Evolutionary conservation across 2,113 vertebrate genomes (phyloP).

Genomic region (Camarhynchus parvulus): DNA sequence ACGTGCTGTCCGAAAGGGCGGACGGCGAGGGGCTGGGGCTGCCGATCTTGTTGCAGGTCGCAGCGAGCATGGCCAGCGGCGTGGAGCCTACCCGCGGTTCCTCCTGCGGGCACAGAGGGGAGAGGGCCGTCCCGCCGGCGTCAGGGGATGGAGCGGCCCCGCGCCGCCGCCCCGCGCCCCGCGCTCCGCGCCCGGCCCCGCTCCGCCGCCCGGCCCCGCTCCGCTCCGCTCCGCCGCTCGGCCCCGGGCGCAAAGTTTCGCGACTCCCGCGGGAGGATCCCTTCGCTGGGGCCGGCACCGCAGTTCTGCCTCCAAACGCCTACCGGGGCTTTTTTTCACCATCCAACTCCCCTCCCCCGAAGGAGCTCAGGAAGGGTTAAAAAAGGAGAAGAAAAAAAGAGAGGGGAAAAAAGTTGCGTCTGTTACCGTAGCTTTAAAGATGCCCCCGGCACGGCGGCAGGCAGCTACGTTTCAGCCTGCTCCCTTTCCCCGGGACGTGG

Average conservation of each 20-base stretch:
- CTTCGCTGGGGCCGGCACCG: background rate
- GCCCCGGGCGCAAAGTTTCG: background rate
- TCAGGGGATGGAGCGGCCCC: constrained; percentile 40
- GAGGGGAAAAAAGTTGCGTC: background rate
- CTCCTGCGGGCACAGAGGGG: constrained; percentile 83
- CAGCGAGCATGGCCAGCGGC: constrained; percentile 98
- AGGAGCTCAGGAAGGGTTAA: background rate
- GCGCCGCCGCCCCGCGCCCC: background rate
- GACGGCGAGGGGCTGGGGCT: constrained; percentile 94
- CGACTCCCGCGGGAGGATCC: background rate
- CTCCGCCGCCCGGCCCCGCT: background rate
- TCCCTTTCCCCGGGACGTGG: background rate
- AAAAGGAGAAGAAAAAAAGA: background rate
- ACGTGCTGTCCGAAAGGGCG: constrained; percentile 89
- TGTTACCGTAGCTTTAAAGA: background rate
- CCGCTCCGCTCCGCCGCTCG: background rate
- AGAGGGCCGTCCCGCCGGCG: background rate
- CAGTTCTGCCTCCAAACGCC: background rate
- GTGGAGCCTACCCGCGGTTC: constrained; percentile 97
- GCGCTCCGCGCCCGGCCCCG: background rate
- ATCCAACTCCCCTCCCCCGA: background rate
- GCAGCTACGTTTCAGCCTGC: background rate
- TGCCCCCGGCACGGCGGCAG: background rate
- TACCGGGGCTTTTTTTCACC: background rate
- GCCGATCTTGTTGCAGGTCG: constrained; percentile 98